Evolutionary conservation across 2,797 vertebrate genomes (phyloP), one percentile per base, ranked within the genome.

Genomic region (Peromyscus melanophrys): DNA sequence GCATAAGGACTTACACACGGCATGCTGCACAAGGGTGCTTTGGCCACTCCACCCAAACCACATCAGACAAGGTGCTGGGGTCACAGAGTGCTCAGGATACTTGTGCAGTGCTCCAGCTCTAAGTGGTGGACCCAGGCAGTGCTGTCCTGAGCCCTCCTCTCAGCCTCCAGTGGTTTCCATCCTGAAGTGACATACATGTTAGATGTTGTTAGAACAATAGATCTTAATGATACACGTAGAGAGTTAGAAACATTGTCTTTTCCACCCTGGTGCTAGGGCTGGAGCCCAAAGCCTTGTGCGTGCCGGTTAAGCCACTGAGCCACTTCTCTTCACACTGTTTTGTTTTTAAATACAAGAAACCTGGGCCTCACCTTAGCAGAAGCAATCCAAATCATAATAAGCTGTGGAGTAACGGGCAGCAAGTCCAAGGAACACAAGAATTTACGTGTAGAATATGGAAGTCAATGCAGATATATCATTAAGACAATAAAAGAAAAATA

Each of bases 1-100:
- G 9, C 75, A 59, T 14, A 11, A 80, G 78, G 34, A 11, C n/a
- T 34, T 1, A 6, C 8, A 9, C 1, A 0, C 31, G 12, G 31
- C 34, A 2, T 46, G 10, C 17, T 27, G 3, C 4, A 34, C 34
- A 23, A 0, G 0, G 13, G 21, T 67, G 13, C 37, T 75, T 71
- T 49, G 1, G 0, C 31, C 0, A 0, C 77, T 87, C 7, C 0
- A 0, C 12, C 43, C 55, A 46, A 0, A 5, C 3, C n/a, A 8
- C 21, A 10, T 27, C 7, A 71, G 49, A 49, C 0, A 9, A 25
- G 37, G 43, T 49, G 7, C 43, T 25, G 14, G 49, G 12, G 12
- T 46, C 23, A 0, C 23, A 37, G 90, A n/a, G 23, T 3, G 43
- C 2, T 31, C 14, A 29, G 55, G 75, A 82, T 29, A 25, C 37